phyloP scores from a whole-genome alignment of 2,113 vertebrate species.

The Strigops habroptila region DNA sequence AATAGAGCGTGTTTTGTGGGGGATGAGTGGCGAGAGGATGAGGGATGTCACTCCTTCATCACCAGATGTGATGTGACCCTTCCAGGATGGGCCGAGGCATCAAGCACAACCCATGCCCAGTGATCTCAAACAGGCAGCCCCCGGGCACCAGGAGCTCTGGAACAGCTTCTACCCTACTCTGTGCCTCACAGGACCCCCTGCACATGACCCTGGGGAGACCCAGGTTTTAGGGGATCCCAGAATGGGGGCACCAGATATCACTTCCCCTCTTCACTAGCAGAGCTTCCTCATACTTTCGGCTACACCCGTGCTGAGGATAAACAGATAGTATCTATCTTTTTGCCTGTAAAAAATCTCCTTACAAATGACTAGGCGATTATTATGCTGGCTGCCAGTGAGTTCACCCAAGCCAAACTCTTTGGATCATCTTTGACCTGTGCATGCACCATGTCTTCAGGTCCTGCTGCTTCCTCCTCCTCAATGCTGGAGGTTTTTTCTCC shows the following conservation, averaged over 20 bases:
- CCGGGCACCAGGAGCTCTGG: accelerated
- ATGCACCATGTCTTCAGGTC: not conserved
- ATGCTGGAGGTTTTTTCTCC: not conserved
- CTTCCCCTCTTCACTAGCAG: not conserved
- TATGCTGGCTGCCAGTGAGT: not conserved
- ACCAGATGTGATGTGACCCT: not conserved
- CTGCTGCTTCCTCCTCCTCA: not conserved
- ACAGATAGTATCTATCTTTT: not conserved
- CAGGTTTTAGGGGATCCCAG: not conserved
- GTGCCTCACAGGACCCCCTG: not conserved
- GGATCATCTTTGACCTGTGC: not conserved
- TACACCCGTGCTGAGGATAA: not conserved
- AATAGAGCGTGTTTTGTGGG: not conserved
- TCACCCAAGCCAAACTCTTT: not conserved
- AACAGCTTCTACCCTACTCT: not conserved
- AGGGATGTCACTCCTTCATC: not conserved
- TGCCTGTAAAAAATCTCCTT: not conserved
- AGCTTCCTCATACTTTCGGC: not conserved
- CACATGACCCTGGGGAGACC: accelerated
- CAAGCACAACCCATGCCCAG: not conserved
- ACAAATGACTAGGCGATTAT: not conserved
- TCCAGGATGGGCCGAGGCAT: not conserved
- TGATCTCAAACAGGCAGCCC: not conserved
- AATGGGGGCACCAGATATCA: accelerated
- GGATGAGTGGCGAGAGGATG: not conserved